phyloP scores from a whole-genome alignment of 1,140 invertebrate genomes.

The Dendrolimus punctatus region DNA sequence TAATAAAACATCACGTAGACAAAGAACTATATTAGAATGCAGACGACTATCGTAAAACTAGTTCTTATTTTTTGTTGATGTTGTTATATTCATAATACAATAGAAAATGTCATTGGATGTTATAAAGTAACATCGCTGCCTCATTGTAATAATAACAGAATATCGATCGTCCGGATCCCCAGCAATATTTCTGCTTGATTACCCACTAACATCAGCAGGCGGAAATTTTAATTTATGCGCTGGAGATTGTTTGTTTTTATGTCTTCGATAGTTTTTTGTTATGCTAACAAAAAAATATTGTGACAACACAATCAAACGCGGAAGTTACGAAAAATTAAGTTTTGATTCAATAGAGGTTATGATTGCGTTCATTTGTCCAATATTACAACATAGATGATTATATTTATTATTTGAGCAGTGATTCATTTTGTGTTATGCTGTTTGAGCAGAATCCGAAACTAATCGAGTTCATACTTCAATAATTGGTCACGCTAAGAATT shows the following conservation, averaged over 20 bases:
- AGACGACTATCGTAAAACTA: too few species aligned
- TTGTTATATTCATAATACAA: too few species aligned
- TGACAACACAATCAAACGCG: conserved; percentile 33
- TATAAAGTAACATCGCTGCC: neutral
- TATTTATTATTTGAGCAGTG: conserved; percentile 11
- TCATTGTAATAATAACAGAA: conserved; percentile 9
- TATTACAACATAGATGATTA: conserved; percentile 4
- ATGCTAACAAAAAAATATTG: conserved; percentile 41
- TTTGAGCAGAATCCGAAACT: conserved; percentile 21
- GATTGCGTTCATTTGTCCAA: conserved; percentile 4
- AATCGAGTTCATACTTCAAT: conserved; percentile 48
- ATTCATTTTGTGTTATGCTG: conserved; percentile 4
- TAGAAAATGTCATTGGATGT: conserved; percentile 5
- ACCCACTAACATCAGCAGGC: conserved; percentile 48
- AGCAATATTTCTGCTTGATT: conserved; percentile 62
- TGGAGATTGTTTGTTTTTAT: conserved; percentile 65
- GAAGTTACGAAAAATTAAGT: conserved; percentile 39
- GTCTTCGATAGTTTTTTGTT: conserved; percentile 40
- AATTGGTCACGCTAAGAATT: conserved; percentile 49
- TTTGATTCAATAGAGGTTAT: conserved; percentile 13
- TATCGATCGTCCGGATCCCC: conserved; percentile 26
- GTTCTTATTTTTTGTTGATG: too few species aligned
- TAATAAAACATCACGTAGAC: too few species aligned
- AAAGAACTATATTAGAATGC: too few species aligned
- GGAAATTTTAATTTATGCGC: conserved; percentile 70